Evolutionary conservation across 2,797 vertebrate genomes (phyloP).

Genomic region (Geotrypetes seraphini): DNA sequence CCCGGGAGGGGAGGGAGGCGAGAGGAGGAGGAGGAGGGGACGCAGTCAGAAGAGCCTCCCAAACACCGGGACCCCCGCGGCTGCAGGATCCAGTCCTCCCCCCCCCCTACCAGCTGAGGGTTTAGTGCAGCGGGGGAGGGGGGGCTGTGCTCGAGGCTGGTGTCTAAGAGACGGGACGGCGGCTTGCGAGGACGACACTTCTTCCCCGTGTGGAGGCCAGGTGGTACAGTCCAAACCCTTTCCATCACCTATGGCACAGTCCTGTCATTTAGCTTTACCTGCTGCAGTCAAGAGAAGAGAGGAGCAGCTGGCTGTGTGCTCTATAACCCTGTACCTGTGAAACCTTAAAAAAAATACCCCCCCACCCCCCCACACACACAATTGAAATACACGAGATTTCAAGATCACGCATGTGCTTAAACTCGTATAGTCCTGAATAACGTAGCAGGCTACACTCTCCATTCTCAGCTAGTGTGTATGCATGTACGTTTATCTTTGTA

Average conservation of each 20-base stretch:
- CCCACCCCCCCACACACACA: too few relatives aligned
- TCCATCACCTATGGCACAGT: slow-evolving; percentile 5
- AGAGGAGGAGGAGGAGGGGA: slow-evolving; percentile 1
- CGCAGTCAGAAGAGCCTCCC: not conserved
- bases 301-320: too few relatives aligned
- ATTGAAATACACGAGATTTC: too few relatives aligned
- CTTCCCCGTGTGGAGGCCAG: not conserved
- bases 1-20: slow-evolving; percentile 1
- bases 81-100: not conserved
- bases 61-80: not conserved
- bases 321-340: too few relatives aligned
- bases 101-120: not conserved
- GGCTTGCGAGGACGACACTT: not conserved
- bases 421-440: not conserved
- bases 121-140: too few relatives aligned
- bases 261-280: slow-evolving; percentile 5
- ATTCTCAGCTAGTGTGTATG: too few relatives aligned
- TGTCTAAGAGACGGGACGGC: too few relatives aligned
- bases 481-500: too few relatives aligned
- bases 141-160: not conserved
- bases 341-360: too few relatives aligned
- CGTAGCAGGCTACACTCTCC: too few relatives aligned
- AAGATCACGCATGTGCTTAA: not conserved
- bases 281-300: too few relatives aligned
- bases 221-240: slow-evolving; percentile 18